Conservation (phyloP, 2,888 invertebrate species). For the Cantharis flavilabris region DNA sequence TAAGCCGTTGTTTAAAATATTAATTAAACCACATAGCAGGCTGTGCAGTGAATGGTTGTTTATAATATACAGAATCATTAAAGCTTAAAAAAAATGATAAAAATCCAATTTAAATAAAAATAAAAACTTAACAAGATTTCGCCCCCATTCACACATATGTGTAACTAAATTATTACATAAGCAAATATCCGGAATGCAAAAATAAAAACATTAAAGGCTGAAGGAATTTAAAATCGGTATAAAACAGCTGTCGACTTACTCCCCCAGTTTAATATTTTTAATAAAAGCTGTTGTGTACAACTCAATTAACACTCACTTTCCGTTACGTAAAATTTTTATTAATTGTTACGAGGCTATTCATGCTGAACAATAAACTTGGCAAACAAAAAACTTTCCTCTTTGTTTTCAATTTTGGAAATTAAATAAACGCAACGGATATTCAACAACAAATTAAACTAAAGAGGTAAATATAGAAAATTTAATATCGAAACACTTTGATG, state of each 20-base stretch:
- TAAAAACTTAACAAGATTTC: not conserved
- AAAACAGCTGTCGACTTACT: not conserved
- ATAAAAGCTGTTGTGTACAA: conserved; percentile 2
- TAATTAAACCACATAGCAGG: not conserved
- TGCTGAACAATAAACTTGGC: not conserved
- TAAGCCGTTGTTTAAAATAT: not conserved
- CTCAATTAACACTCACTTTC: conserved; percentile 1
- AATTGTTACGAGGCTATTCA: not conserved
- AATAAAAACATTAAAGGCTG: not conserved
- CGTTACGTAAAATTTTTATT: conserved; percentile 2
- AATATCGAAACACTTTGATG: not conserved
- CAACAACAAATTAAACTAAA: not conserved
- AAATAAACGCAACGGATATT: not conserved
- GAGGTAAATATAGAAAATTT: not conserved
- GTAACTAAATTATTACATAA: not conserved
- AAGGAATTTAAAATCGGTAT: not conserved
- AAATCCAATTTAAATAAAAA: not conserved
- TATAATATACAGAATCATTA: not conserved
- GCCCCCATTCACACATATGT: not conserved
- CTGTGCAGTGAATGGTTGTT: not conserved
- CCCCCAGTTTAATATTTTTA: conserved; percentile 1
- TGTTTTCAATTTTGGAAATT: not conserved
- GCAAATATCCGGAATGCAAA: not conserved
- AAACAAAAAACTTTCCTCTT: not conserved
- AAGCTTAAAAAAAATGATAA: not conserved